Evolutionary conservation across 2,888 invertebrate species (phyloP).

Genomic region (Cephus sareptanus): DNA sequence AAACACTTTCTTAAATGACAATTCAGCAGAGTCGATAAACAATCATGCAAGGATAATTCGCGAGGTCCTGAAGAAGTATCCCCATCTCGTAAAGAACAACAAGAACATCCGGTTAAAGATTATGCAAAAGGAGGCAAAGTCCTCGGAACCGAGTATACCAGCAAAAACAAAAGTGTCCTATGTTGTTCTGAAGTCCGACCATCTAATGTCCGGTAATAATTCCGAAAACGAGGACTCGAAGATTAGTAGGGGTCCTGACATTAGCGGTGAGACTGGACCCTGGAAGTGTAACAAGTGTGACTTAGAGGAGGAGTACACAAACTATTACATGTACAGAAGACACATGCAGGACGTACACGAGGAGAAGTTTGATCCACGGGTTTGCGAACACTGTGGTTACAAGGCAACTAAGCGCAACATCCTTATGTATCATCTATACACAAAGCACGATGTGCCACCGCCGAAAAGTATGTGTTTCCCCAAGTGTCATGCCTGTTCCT

Average conservation of each 20-base stretch:
- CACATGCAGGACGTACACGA: conserved; percentile 86
- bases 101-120: conserved; percentile 90
- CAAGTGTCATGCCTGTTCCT: conserved; percentile 81
- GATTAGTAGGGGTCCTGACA: conserved; percentile 62
- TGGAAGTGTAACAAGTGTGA: conserved; percentile 86
- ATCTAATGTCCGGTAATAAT: conserved; percentile 46
- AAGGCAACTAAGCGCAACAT: conserved; percentile 79
- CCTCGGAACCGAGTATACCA: conserved; percentile 47
- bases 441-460: conserved; percentile 81
- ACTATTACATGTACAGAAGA: conserved; percentile 82
- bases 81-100: conserved; percentile 86
- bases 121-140: conserved; percentile 71
- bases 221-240: conserved; percentile 36
- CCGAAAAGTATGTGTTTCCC: conserved; percentile 80
- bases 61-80: conserved; percentile 89
- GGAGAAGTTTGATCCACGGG: conserved; percentile 79
- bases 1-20: conserved; percentile 35
- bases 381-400: conserved; percentile 89
- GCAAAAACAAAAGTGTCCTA: conserved; percentile 67
- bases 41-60: conserved; percentile 90
- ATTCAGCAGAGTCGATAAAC: conserved; percentile 53
- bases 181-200: conserved; percentile 67
- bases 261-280: conserved; percentile 74
- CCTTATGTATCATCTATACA: conserved; percentile 81
- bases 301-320: conserved; percentile 71